Evolutionary conservation across 2,888 invertebrate genomes (phyloP), one percentile per base, ranked within the genome.

Genomic region (Epirrhoe alternata): DNA sequence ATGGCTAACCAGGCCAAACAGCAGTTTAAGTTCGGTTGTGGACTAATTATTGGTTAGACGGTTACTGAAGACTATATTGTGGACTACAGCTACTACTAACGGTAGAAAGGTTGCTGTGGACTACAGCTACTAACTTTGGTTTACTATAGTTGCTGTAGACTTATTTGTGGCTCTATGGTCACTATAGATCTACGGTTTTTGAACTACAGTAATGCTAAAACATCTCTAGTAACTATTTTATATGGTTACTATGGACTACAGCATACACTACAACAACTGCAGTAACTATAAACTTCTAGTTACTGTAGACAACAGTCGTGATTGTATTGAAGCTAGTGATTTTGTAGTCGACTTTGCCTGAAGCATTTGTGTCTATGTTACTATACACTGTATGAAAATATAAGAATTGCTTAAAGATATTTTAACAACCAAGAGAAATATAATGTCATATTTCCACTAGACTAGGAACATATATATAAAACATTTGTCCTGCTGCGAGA

Each of bases 11-110:
- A 99, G 86, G 95, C 95, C 69, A 99, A 99, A 88, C 96, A 96
- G 85, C 97, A 97, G 84, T 98, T 98, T 92, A 96, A 97, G 89
- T 96, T 99, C 80, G 99, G 99, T 74, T 96, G 98, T 83, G 99
- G 99, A 68, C 95, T 99, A 78, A 97, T 99, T 85, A 97, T 99
- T 81, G 99, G 99, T 85, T 98, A 96, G 73, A 53, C n/a, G 17
- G 38, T 45, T 30, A 24, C 45, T n/a, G 14, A 49, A 24, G 7
- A 38, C 50, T 58, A 8, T 30, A 57, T 45, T 57, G 16, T 24
- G n/a, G 42, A 59, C 51, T 59, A 30, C 24, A 24, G 45, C 33
- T 5, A 31, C 14, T 52, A 33, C 33, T n/a, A 35, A 8, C 10
- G 5, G 35, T 35, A n/a, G n/a, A n/a, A 45, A n/a, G 33, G 24